Percentiles rank a stretch among this genome's conserved stretches.
These are phyloP conservation scores for Anabacerthia variegaticeps DNA, from an alignment of 2,797 vertebrate species.

Conservation along the genomic window DNA sequence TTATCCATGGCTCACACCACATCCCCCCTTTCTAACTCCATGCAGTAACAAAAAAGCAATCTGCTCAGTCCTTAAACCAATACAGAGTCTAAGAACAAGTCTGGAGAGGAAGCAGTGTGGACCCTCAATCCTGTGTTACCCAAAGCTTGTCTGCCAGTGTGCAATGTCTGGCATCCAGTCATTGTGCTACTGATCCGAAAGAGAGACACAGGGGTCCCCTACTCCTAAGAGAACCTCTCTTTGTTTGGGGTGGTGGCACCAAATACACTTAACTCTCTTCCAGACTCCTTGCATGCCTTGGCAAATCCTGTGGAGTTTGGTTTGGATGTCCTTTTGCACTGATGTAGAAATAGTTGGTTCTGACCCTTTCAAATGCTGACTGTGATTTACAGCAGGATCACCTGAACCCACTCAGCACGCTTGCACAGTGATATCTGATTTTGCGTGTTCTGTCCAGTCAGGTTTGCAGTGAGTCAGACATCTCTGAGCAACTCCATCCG, in stretches of 20 bases:
- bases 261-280: neutral
- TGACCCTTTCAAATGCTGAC: neutral
- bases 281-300: neutral
- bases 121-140: neutral
- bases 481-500: slow-evolving; percentile 2
- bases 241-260: neutral
- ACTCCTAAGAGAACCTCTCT: neutral
- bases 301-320: neutral
- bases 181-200: neutral
- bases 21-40: neutral
- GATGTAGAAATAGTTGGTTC: neutral
- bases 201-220: neutral
- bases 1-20: neutral
- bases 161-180: neutral
- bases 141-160: neutral
- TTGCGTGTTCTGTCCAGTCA: neutral
- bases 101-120: neutral
- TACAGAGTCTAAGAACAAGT: neutral
- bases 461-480: slow-evolving; percentile 37
- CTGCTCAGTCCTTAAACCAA: neutral
- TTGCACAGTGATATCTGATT: slow-evolving; percentile 11
- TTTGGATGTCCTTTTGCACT: neutral
- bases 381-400: neutral
- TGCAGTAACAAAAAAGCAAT: neutral
- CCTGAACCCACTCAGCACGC: neutral